Conservation (phyloP, 2,113 vertebrate genomes). For the Catagonus wagneri region DNA sequence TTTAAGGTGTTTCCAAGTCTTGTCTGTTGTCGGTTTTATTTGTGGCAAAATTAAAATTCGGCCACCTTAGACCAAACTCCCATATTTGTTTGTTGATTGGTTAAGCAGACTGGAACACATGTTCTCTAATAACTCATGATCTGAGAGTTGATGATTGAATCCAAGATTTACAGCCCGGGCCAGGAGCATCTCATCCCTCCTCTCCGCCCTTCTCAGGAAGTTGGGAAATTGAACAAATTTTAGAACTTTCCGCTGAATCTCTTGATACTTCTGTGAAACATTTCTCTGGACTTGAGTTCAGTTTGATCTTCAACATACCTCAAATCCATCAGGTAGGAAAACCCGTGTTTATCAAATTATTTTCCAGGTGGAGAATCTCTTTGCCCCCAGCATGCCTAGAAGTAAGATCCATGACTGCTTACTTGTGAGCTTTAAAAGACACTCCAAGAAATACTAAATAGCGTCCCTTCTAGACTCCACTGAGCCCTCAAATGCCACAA, state of each 20-base stretch:
- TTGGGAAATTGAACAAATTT: neutral
- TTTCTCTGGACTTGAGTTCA: neutral
- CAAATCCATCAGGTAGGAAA: neutral
- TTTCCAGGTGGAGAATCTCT: neutral
- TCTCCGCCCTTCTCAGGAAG: neutral
- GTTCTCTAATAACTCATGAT: no score
- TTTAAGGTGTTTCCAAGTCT: neutral
- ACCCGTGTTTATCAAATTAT: neutral
- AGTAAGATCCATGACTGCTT: neutral
- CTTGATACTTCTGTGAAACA: neutral
- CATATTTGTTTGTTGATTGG: neutral
- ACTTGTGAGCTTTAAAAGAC: neutral
- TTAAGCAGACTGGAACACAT: neutral
- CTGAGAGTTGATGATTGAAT: neutral
- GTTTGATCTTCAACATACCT: neutral
- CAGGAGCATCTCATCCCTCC: neutral
- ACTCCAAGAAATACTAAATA: neutral
- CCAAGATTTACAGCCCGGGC: neutral
- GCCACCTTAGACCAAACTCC: neutral
- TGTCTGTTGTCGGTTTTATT: neutral
- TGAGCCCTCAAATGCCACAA: neutral
- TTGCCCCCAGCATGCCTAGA: neutral
- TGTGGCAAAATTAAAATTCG: neutral
- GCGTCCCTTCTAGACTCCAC: neutral
- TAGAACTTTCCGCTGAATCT: neutral